Conservation (phyloP, 2,888 invertebrate genomes). For the Choreutis nemorana region DNA sequence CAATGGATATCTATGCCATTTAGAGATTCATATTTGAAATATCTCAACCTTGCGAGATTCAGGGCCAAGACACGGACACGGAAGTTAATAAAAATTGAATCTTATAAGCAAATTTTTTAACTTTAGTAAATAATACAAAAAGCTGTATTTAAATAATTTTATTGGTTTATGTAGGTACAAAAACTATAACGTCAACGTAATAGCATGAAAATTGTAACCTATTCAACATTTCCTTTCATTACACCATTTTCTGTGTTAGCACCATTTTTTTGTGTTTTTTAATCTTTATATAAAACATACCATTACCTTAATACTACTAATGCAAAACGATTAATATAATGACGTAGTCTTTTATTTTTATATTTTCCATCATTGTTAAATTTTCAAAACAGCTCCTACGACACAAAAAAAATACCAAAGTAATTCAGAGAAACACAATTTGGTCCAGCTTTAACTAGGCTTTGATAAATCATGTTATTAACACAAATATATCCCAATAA, state of each 20-base stretch:
- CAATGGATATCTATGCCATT: too few relatives aligned
- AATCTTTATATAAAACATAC: conserved; percentile 48
- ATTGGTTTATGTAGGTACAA: conserved; percentile 55
- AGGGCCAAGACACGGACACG: too few relatives aligned
- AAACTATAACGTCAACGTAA: conserved; percentile 50
- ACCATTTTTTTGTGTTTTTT: conserved; percentile 48
- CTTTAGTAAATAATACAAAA: too few relatives aligned
- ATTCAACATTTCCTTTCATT: too few relatives aligned
- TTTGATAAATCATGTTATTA: conserved; percentile 20
- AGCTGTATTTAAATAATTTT: too few relatives aligned
- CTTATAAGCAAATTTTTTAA: too few relatives aligned
- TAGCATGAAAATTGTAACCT: too few relatives aligned
- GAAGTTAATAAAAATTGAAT: too few relatives aligned
- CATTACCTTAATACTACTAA: conserved; percentile 54
- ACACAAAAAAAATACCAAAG: not conserved
- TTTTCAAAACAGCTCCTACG: too few relatives aligned
- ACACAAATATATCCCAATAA: conserved; percentile 34
- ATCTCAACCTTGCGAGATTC: too few relatives aligned
- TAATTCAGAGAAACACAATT: conserved; percentile 24
- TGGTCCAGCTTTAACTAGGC: conserved; percentile 56
- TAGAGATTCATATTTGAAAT: too few relatives aligned
- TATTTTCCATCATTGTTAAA: conserved; percentile 30
- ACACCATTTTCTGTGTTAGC: conserved; percentile 60
- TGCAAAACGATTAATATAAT: too few relatives aligned
- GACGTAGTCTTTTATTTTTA: conserved; percentile 45